Conservation (phyloP, 2,888 invertebrate species). For the Neuroscelio doddi region DNA sequence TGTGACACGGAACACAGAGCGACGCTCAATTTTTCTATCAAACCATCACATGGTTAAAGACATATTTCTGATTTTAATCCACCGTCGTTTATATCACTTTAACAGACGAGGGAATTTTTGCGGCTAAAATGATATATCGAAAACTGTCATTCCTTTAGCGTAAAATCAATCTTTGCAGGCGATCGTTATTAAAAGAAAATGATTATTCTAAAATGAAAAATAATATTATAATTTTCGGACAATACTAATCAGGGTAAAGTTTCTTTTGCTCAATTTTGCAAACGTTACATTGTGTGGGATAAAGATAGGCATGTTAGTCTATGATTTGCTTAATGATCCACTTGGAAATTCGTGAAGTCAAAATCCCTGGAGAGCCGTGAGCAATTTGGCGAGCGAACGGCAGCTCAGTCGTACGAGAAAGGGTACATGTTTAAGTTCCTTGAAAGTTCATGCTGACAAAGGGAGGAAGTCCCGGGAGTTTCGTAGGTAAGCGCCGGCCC, state of each 20-base stretch:
- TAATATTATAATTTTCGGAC: no score
- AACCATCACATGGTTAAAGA: constrained; percentile 17
- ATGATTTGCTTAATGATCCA: constrained; percentile 40
- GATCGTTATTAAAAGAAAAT: no score
- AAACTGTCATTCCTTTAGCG: constrained; percentile 20
- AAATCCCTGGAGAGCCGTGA: constrained; percentile 16
- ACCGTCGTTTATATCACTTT: constrained; percentile 23
- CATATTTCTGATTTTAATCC: constrained; percentile 27
- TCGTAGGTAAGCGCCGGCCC: constrained; percentile 28
- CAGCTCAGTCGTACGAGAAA: constrained; percentile 30
- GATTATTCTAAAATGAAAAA: no score
- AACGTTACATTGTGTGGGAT: no score
- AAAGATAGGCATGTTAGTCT: constrained; percentile 16
- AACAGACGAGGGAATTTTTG: no score
- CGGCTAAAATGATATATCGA: constrained; percentile 27
- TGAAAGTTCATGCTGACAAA: constrained; percentile 47
- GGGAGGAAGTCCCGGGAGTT: constrained; percentile 44
- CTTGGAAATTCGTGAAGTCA: constrained; percentile 25
- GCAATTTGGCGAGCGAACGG: constrained; percentile 39
- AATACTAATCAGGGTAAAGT: no score
- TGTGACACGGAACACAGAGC: constrained; percentile 27
- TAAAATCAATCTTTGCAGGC: no score
- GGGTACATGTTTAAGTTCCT: constrained; percentile 43
- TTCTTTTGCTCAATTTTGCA: no score
- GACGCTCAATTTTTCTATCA: constrained; percentile 34